Percentiles rank a stretch among this genome's conserved stretches.
Evolutionary conservation across 2,888 invertebrate genomes (phyloP).

Genomic region (Drosophila prostipennis): DNA sequence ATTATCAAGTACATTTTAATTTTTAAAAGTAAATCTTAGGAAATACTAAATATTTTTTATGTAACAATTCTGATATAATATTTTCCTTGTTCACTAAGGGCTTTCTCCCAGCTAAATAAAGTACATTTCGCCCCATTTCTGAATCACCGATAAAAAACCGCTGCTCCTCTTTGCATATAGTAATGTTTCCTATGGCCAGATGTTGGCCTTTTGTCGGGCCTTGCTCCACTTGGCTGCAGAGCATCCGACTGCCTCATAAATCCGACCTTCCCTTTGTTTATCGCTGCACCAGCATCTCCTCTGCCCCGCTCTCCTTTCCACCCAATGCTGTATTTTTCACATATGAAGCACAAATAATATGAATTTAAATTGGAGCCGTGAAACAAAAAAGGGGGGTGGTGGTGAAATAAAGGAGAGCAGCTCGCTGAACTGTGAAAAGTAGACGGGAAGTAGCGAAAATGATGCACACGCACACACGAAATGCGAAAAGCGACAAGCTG

Average conservation of each 20-base stretch:
- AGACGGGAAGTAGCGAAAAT: conserved; percentile 64
- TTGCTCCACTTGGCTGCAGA: conserved; percentile 6
- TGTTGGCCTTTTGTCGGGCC: conserved; percentile 6
- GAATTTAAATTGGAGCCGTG: conserved; percentile 68
- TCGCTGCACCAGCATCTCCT: conserved; percentile 10
- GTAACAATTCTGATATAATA: too few relatives aligned
- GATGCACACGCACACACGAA: conserved; percentile 46
- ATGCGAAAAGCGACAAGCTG: conserved; percentile 55
- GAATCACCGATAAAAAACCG: not conserved
- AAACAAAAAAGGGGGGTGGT: conserved; percentile 15
- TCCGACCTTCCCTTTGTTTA: conserved; percentile 29
- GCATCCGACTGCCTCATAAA: conserved; percentile 33
- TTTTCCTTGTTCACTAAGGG: not conserved
- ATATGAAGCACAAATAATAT: conserved; percentile 61
- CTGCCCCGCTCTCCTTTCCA: not conserved
- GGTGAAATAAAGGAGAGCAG: conserved; percentile 18
- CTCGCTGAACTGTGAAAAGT: conserved; percentile 64
- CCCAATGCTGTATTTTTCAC: conserved; percentile 16
- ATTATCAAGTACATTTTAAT: too few relatives aligned
- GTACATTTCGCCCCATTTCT: not conserved
- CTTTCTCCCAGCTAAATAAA: not conserved
- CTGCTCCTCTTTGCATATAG: not conserved
- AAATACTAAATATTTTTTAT: too few relatives aligned
- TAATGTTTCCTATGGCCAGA: not conserved
- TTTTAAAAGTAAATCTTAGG: too few relatives aligned